Conservation (phyloP, 2,888 invertebrate species). For the Aphidoletes aphidimyza region DNA sequence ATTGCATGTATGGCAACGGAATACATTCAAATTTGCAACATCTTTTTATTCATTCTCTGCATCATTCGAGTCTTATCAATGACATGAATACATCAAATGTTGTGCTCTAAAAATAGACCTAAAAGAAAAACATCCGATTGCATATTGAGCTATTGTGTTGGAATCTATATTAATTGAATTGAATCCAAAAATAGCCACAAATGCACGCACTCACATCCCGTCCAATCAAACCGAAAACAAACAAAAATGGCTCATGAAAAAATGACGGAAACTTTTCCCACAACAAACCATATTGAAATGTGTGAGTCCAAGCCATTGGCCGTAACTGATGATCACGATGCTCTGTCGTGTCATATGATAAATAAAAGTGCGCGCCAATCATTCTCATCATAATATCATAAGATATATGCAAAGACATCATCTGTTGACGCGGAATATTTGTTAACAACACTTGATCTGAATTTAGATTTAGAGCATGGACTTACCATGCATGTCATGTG, state of each 20-base stretch:
- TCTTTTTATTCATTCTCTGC: not conserved
- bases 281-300: not conserved
- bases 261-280: not conserved
- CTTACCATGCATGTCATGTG: not conserved
- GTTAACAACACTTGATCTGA: not conserved
- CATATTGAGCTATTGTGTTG: not conserved
- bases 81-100: not conserved
- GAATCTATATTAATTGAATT: not conserved
- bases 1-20: no score
- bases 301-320: not conserved
- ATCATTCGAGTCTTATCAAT: not conserved
- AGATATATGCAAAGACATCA: not conserved
- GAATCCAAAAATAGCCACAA: not conserved
- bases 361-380: not conserved
- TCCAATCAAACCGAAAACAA: not conserved
- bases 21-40: no score
- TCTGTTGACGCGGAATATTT: not conserved
- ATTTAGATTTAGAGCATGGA: slow-evolving; percentile 23
- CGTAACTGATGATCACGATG: not conserved
- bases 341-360: not conserved
- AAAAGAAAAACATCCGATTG: not conserved
- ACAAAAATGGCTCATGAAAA: not conserved
- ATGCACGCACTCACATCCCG: not conserved
- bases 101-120: slow-evolving; percentile 19
- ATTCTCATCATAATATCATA: not conserved